Percentiles rank a stretch among this genome's conserved stretches.
Conservation (phyloP, 2,888 invertebrate genomes). For the Leptinotarsa tumamoca region DNA sequence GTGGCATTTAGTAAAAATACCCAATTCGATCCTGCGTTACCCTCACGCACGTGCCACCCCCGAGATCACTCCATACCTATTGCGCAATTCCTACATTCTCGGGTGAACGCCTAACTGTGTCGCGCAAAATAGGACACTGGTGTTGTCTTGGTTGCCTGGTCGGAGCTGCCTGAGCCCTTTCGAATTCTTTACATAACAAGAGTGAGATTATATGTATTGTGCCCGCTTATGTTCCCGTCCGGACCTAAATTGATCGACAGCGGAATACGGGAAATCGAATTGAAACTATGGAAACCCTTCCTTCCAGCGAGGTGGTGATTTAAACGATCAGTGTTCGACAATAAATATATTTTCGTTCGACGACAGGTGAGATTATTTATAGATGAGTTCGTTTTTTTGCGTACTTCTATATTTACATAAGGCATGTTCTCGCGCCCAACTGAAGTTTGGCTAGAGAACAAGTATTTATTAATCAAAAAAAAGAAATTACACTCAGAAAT, state of each 20-base stretch:
- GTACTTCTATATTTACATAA: constrained; percentile 22
- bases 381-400: constrained; percentile 17
- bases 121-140: constrained; percentile 56
- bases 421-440: neutral
- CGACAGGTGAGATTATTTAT: constrained; percentile 16
- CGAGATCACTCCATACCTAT: constrained; percentile 20
- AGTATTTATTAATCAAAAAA: neutral
- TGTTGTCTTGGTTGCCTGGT: constrained; percentile 54
- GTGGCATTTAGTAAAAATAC: neutral
- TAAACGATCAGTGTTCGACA: constrained; percentile 48
- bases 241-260: constrained; percentile 11
- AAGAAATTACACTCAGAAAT: too few relatives aligned
- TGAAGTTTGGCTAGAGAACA: neutral
- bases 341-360: constrained; percentile 16
- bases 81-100: constrained; percentile 52
- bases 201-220: constrained; percentile 37
- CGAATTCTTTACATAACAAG: constrained; percentile 12
- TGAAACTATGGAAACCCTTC: neutral
- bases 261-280: constrained; percentile 1
- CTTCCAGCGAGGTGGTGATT: constrained; percentile 24
- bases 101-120: constrained; percentile 55
- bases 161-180: constrained; percentile 30
- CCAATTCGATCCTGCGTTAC: constrained; percentile 28
- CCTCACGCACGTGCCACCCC: constrained; percentile 18
- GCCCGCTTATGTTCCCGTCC: constrained; percentile 28